These are phyloP conservation scores for Poeciliopsis infans DNA, from an alignment of 2,797 vertebrate genomes.

Conservation along the genomic window DNA sequence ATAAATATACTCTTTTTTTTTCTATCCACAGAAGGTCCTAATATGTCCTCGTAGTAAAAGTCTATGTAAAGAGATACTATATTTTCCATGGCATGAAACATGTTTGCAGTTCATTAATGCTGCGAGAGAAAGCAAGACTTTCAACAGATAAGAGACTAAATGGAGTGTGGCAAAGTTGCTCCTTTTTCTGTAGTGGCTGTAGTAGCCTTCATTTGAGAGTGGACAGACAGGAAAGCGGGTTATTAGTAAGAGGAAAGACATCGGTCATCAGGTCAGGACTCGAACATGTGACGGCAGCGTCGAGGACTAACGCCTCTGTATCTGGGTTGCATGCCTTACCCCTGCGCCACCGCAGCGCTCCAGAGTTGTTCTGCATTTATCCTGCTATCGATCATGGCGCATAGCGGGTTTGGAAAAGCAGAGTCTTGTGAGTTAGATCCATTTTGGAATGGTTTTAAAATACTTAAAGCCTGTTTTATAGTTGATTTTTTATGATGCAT, in stretches of 20 bases:
- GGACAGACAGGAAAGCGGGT: too few relatives aligned
- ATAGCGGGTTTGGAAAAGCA: not conserved
- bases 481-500: not conserved
- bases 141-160: not conserved
- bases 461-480: not conserved
- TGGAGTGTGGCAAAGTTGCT: not conserved
- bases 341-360: too few relatives aligned
- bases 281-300: too few relatives aligned
- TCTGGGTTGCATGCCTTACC: too few relatives aligned
- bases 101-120: not conserved
- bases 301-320: too few relatives aligned
- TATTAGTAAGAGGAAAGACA: too few relatives aligned
- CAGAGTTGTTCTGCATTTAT: not conserved
- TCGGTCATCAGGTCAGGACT: too few relatives aligned
- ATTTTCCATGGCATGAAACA: not conserved
- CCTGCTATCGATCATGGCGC: not conserved
- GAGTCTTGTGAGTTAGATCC: not conserved
- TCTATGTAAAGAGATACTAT: not conserved
- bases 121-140: not conserved
- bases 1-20: too few relatives aligned
- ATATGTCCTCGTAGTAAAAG: not conserved
- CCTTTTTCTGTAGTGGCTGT: not conserved
- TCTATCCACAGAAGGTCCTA: too few relatives aligned
- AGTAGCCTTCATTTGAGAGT: too few relatives aligned
- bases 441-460: not conserved